Evolutionary conservation across 2,888 invertebrate species (phyloP).

Genomic region (Belgica antarctica): DNA sequence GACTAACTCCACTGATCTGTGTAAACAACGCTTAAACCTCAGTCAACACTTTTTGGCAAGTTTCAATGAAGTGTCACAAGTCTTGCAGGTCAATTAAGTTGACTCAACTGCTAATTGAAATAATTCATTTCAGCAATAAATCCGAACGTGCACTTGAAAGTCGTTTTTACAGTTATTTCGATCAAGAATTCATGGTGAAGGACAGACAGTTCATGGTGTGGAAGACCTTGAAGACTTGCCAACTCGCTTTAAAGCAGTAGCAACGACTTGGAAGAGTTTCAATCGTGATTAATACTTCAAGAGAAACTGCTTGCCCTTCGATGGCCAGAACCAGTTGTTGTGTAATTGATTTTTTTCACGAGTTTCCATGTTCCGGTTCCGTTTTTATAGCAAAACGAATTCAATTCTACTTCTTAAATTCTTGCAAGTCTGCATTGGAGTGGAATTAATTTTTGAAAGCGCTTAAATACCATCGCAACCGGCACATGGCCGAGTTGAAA

Average conservation of each 20-base stretch:
- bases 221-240: background rate
- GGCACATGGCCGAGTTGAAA: background rate
- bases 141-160: background rate
- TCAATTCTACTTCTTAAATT: too few species aligned
- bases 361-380: conserved; percentile 27
- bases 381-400: conserved; percentile 3
- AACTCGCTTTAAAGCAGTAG: background rate
- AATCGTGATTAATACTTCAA: too few species aligned
- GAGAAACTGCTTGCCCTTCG: too few species aligned
- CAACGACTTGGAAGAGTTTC: background rate
- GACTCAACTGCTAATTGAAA: background rate
- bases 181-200: conserved; percentile 40
- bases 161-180: background rate
- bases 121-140: background rate
- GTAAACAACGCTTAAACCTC: too few species aligned
- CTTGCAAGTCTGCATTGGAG: too few species aligned
- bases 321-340: background rate
- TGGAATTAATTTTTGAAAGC: too few species aligned
- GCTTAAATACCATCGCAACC: background rate
- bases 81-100: background rate
- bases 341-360: background rate
- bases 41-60: too few species aligned
- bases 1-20: too few species aligned
- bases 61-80: too few species aligned
- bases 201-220: background rate